Conservation (phyloP, 1,140 invertebrate genomes). For the Apis dorsata region DNA sequence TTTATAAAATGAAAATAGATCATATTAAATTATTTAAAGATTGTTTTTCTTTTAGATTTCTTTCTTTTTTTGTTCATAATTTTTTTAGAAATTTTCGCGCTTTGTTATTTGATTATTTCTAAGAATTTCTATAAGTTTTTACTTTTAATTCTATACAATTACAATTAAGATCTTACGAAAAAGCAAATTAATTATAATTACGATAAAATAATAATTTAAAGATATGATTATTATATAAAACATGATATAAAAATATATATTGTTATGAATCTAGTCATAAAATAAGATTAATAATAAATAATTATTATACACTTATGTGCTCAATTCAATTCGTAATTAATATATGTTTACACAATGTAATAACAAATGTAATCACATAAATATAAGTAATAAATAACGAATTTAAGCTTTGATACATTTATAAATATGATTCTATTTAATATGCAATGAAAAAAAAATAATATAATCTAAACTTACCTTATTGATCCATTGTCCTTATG, state of each 20-base stretch:
- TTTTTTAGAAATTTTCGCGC: not conserved
- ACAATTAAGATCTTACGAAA: too few relatives aligned
- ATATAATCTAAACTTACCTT: constrained; percentile 65
- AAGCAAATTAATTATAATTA: too few relatives aligned
- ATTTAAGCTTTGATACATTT: not conserved
- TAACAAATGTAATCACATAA: not conserved
- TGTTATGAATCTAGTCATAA: not conserved
- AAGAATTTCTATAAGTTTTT: too few relatives aligned
- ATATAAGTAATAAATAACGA: not conserved
- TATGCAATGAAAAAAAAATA: constrained; percentile 16
- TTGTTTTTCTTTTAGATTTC: not conserved
- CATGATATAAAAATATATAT: not conserved
- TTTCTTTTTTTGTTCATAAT: not conserved
- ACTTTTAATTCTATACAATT: too few relatives aligned
- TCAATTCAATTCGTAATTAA: too few relatives aligned
- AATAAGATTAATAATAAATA: too few relatives aligned
- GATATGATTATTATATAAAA: too few relatives aligned
- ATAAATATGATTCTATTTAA: not conserved
- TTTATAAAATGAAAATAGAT: constrained; percentile 7
- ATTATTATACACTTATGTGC: not conserved
- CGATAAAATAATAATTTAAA: too few relatives aligned
- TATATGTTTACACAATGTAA: not conserved
- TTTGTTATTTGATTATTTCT: not conserved
- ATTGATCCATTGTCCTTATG: constrained; percentile 83
- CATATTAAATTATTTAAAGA: not conserved